These are phyloP conservation scores for Labroides dimidiatus DNA, from an alignment of 2,797 vertebrate genomes.

Conservation along the genomic window DNA sequence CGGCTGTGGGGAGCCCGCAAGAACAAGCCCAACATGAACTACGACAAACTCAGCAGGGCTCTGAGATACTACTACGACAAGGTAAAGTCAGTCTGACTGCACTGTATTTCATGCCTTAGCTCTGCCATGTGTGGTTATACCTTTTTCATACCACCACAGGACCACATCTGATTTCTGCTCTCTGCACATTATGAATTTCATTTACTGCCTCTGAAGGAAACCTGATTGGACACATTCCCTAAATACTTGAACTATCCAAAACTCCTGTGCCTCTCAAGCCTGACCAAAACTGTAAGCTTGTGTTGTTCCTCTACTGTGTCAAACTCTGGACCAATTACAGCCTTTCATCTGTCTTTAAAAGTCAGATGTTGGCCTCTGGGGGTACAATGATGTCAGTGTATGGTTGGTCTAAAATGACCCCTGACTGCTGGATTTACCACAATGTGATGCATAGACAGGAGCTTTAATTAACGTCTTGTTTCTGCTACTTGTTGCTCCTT, in stretches of 20 bases:
- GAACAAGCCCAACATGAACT: conserved; percentile 99
- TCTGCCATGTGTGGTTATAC: not conserved
- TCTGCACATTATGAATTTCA: not conserved
- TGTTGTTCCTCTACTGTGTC: not conserved
- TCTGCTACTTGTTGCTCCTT: not conserved
- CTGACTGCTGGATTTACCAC: not conserved
- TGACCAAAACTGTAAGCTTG: conserved; percentile 2
- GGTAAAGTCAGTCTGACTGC: conserved; percentile 75
- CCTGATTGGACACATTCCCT: not conserved
- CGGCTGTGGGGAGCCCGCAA: conserved; percentile 97
- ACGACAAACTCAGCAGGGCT: conserved; percentile 97
- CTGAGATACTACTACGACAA: conserved; percentile 99
- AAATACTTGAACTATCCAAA: not conserved
- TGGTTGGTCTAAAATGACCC: not conserved
- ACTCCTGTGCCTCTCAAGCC: not conserved
- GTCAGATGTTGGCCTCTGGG: not conserved
- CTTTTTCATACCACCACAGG: not conserved
- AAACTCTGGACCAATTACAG: not conserved
- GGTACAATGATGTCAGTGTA: conserved; percentile 2
- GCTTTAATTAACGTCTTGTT: not conserved
- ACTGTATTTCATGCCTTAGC: not conserved
- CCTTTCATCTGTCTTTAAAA: not conserved
- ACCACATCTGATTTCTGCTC: not conserved
- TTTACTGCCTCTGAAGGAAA: not conserved
- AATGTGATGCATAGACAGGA: not conserved